Evolutionary conservation across 2,113 vertebrate species (phyloP).

Genomic region (Ciconia boyciana): DNA sequence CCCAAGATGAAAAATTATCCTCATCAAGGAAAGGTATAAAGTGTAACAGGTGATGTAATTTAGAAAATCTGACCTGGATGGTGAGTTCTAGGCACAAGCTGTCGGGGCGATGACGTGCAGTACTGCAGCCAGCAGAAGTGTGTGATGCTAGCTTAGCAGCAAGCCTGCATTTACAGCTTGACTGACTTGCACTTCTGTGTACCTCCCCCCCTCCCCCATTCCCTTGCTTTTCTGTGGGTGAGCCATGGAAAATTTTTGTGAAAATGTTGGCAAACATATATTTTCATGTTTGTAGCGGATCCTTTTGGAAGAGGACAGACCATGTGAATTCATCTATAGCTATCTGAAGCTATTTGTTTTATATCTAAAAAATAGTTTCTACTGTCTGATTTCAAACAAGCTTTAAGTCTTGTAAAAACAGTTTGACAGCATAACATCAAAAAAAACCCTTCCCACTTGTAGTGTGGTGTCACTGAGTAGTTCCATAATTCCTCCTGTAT

Average conservation of each 20-base stretch:
- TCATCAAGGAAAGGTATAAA: background rate
- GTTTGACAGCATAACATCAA: background rate
- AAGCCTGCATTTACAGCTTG: background rate
- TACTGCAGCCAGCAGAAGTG: background rate
- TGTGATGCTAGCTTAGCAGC: background rate
- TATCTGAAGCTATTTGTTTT: background rate
- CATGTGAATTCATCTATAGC: background rate
- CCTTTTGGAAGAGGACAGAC: background rate
- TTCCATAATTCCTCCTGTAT: background rate
- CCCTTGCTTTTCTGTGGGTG: background rate
- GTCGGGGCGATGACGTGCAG: rapidly evolving
- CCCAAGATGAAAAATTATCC: too few species aligned
- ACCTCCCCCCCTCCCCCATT: rapidly evolving
- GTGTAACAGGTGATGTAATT: background rate
- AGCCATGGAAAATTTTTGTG: background rate
- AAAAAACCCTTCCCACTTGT: rapidly evolving
- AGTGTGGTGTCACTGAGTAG: background rate
- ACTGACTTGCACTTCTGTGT: background rate
- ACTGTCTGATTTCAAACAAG: background rate
- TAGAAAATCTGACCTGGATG: background rate
- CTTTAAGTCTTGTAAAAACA: background rate
- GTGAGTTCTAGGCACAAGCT: too few species aligned
- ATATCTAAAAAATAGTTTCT: background rate
- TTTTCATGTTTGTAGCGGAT: background rate
- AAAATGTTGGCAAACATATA: rapidly evolving